Conservation (phyloP, 1,140 invertebrate species). For the Triops cancriformis region DNA sequence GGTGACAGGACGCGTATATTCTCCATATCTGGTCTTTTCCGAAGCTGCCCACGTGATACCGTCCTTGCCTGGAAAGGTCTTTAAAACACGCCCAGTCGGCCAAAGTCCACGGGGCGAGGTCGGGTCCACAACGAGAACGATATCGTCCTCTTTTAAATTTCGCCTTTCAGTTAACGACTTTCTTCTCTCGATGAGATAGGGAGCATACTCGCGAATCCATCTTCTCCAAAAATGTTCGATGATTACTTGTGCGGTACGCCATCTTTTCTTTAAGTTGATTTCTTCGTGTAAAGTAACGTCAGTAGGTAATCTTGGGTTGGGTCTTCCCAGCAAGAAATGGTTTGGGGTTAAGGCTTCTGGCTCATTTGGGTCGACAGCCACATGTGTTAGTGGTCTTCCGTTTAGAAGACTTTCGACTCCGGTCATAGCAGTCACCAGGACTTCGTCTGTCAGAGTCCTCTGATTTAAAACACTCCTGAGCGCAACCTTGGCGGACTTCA, state of each 20-base stretch:
- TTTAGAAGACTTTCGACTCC: no score
- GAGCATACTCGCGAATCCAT: conserved; percentile 28
- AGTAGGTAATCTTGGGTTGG: no score
- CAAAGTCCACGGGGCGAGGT: no score
- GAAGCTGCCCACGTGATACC: background rate
- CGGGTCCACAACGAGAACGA: conserved; percentile 16
- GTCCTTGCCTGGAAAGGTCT: background rate
- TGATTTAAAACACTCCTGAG: no score
- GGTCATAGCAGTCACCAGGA: no score
- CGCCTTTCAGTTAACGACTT: conserved; percentile 19
- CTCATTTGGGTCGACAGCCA: conserved; percentile 23
- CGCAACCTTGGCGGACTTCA: conserved; percentile 37
- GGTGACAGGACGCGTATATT: background rate
- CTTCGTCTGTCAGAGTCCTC: no score
- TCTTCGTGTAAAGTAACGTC: no score
- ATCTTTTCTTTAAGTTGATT: no score
- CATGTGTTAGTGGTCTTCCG: conserved; percentile 18
- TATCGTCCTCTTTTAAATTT: background rate
- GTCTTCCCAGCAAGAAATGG: conserved; percentile 22
- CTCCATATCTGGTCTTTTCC: background rate
- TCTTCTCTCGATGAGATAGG: conserved; percentile 5
- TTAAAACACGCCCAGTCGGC: background rate
- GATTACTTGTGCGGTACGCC: conserved; percentile 23
- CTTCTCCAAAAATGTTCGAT: conserved; percentile 27
- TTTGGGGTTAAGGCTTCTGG: conserved; percentile 24